Conservation (phyloP, 2,888 invertebrate genomes). For the Acleris sparsana region DNA sequence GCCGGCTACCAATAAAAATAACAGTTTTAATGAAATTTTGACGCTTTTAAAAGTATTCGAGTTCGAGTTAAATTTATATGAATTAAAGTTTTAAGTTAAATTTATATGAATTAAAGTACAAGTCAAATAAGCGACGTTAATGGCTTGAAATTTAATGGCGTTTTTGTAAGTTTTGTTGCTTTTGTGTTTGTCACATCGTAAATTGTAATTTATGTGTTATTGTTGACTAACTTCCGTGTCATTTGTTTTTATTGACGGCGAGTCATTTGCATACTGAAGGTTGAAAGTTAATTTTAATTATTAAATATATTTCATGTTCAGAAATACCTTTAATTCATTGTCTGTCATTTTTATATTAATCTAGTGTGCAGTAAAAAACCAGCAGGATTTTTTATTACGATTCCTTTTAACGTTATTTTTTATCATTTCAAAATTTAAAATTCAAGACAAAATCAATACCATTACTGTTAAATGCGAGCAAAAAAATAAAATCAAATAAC, state of each 20-base stretch:
- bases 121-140: slow-evolving; percentile 52
- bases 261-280: slow-evolving; percentile 15
- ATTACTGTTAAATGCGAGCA: too few species aligned
- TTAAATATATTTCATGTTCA: background rate
- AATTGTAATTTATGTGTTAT: slow-evolving; percentile 62
- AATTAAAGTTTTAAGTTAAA: slow-evolving; percentile 55
- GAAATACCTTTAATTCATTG: background rate
- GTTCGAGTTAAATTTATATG: slow-evolving; percentile 66
- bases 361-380: background rate
- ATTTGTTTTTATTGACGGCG: slow-evolving; percentile 44
- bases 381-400: slow-evolving; percentile 1
- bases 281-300: background rate
- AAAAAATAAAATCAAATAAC: too few species aligned
- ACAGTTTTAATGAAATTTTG: slow-evolving; percentile 77
- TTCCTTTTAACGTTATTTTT: background rate
- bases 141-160: slow-evolving; percentile 64
- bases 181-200: slow-evolving; percentile 70
- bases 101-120: slow-evolving; percentile 46
- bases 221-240: slow-evolving; percentile 47
- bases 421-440: too few species aligned
- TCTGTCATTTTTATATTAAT: background rate
- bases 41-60: slow-evolving; percentile 50
- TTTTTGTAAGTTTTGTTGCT: slow-evolving; percentile 46
- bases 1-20: slow-evolving; percentile 64
- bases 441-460: too few species aligned